Evolutionary conservation across 2,113 vertebrate genomes (phyloP).

Genomic region (Mobula hypostoma): DNA sequence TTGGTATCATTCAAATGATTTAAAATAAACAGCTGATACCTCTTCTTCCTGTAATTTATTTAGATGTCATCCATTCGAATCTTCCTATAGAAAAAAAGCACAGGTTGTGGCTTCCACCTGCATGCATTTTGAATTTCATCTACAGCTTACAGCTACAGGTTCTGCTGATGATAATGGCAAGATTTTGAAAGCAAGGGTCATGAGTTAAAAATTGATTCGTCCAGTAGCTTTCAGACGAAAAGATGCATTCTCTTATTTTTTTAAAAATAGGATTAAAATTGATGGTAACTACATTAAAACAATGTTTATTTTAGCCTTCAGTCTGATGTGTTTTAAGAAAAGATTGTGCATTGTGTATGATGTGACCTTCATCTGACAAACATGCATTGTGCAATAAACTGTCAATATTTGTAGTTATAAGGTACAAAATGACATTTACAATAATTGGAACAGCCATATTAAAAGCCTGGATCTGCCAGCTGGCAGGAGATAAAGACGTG

Average conservation of each 20-base stretch:
- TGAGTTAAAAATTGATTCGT: constrained; percentile 16
- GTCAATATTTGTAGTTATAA: constrained; percentile 99
- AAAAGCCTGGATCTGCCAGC: constrained; percentile 94
- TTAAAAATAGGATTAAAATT: constrained; percentile 23
- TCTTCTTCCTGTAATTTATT: background rate
- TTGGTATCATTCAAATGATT: background rate
- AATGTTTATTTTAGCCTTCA: constrained; percentile 29
- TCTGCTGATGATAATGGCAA: background rate
- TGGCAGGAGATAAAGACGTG: constrained; percentile 85
- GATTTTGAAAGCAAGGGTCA: constrained; percentile 15
- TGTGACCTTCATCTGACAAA: constrained; percentile 99
- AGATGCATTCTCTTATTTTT: constrained; percentile 9
- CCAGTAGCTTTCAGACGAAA: background rate
- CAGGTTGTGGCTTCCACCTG: constrained; percentile 27
- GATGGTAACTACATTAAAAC: constrained; percentile 9
- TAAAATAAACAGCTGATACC: background rate
- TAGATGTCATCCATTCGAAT: constrained; percentile 1
- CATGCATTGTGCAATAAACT: constrained; percentile 99
- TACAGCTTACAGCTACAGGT: too few relatives aligned
- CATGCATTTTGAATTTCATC: constrained; percentile 24
- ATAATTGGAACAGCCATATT: constrained; percentile 99
- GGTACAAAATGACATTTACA: constrained; percentile 99
- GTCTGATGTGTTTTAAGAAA: constrained; percentile 67
- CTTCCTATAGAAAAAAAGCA: background rate
- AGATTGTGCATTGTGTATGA: constrained; percentile 93